These are phyloP conservation scores for Corythornis cristatus DNA, from an alignment of 2,113 vertebrate genomes.

Conservation along the genomic window DNA sequence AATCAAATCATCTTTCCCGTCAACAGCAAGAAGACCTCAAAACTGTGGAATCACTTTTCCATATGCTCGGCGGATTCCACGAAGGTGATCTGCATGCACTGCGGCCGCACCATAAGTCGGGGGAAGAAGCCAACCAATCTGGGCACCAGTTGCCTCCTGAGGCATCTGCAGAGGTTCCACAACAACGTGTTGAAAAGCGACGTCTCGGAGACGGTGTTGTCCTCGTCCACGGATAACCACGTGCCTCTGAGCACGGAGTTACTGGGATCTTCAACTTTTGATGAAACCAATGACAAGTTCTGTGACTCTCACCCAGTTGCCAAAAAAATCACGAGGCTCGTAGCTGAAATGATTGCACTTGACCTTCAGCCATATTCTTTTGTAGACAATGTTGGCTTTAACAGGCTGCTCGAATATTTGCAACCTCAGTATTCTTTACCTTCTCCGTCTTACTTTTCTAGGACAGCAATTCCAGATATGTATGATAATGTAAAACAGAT, in stretches of 20 bases:
- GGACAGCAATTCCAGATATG: conserved; percentile 95
- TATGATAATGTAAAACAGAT: conserved; percentile 91
- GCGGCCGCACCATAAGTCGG: conserved; percentile 94
- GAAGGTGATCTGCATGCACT: conserved; percentile 96
- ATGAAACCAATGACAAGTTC: conserved; percentile 82
- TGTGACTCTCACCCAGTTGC: conserved; percentile 92
- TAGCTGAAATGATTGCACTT: conserved; percentile 98
- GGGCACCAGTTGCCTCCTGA: conserved; percentile 93
- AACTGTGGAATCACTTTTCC: conserved; percentile 98
- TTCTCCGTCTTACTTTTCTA: conserved; percentile 91
- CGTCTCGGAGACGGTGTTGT: conserved; percentile 79
- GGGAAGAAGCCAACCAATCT: conserved; percentile 97
- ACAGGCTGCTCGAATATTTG: conserved; percentile 91
- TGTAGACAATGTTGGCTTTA: conserved; percentile 92
- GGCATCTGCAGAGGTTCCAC: conserved; percentile 95
- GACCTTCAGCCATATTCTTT: conserved; percentile 96
- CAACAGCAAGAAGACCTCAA: conserved; percentile 96
- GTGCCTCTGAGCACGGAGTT: conserved; percentile 77
- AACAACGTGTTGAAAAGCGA: conserved; percentile 87
- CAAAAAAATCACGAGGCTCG: conserved; percentile 96
- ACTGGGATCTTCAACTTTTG: conserved; percentile 77
- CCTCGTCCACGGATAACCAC: conserved; percentile 74
- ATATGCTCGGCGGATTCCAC: conserved; percentile 92
- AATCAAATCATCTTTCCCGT: conserved; percentile 80
- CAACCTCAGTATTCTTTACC: conserved; percentile 94